These are phyloP conservation scores for Linnaemya vulpina DNA, from an alignment of 2,888 invertebrate genomes.

Conservation along the genomic window DNA sequence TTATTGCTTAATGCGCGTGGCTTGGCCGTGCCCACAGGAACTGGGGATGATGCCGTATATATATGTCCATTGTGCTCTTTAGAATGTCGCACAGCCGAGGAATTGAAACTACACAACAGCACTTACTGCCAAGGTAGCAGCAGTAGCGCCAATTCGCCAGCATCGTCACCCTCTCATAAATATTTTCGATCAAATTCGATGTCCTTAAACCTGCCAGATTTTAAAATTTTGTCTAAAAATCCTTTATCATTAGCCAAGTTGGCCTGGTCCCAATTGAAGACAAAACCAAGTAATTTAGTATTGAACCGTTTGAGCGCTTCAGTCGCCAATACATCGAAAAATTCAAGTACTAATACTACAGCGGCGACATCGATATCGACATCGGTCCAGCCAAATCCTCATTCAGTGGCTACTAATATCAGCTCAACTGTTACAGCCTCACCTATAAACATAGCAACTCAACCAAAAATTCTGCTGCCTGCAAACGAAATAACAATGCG, in stretches of 20 bases:
- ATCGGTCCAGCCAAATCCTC: slow-evolving; percentile 57
- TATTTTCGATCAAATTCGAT: slow-evolving; percentile 86
- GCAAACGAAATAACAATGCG: slow-evolving; percentile 75
- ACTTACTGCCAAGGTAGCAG: slow-evolving; percentile 90
- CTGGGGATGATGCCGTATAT: slow-evolving; percentile 86
- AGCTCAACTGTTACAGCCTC: slow-evolving; percentile 48
- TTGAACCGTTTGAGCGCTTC: slow-evolving; percentile 82
- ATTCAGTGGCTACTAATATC: slow-evolving; percentile 34
- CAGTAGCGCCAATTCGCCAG: slow-evolving; percentile 82
- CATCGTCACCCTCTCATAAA: slow-evolving; percentile 82
- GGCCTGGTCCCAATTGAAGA: slow-evolving; percentile 82
- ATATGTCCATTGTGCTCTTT: slow-evolving; percentile 91
- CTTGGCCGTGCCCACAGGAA: slow-evolving; percentile 83
- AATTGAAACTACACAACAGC: slow-evolving; percentile 90
- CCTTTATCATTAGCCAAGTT: slow-evolving; percentile 80
- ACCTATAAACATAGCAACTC: slow-evolving; percentile 28
- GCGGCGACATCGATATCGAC: slow-evolving; percentile 65
- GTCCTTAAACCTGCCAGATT: slow-evolving; percentile 85
- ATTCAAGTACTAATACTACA: slow-evolving; percentile 70
- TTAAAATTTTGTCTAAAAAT: slow-evolving; percentile 82
- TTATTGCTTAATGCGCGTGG: slow-evolving; percentile 88
- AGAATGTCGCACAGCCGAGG: slow-evolving; percentile 91
- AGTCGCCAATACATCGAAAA: slow-evolving; percentile 76
- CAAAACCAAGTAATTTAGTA: slow-evolving; percentile 85
- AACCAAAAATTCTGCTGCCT: slow-evolving; percentile 40